A percentile compares a stretch with the other conserved stretches of the same genome.
phyloP scores from a whole-genome alignment of 2,113 vertebrate genomes.

The Chiloscyllium plagiosum region DNA sequence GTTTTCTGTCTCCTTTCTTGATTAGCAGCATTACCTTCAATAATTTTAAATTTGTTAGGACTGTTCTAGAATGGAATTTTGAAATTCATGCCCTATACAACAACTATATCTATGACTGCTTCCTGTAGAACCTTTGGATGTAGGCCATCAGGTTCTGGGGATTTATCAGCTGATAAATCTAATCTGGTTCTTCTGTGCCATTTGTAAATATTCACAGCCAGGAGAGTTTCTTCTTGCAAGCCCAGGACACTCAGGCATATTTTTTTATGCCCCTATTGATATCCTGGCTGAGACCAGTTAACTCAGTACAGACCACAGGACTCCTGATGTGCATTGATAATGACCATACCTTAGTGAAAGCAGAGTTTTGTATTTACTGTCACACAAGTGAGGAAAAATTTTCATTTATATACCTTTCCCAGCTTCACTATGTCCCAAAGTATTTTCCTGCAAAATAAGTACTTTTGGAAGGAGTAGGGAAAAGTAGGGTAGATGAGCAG shows the following conservation, averaged over 20 bases:
- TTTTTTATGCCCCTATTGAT: neutral
- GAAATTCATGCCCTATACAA: neutral
- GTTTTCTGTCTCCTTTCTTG: neutral
- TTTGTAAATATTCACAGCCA: neutral
- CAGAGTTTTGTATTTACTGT: neutral
- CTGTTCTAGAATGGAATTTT: neutral
- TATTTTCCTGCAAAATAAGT: neutral
- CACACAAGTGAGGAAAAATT: neutral
- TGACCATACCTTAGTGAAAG: neutral
- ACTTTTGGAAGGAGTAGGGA: neutral
- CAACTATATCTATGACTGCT: neutral
- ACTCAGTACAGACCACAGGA: neutral
- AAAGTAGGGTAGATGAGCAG: neutral
- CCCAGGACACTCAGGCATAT: neutral
- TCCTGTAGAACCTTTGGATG: neutral
- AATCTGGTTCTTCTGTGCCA: neutral
- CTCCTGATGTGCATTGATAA: neutral
- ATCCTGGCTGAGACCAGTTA: neutral
- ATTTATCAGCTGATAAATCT: neutral
- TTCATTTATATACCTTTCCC: neutral
- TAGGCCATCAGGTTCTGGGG: neutral
- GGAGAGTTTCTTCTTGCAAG: neutral
- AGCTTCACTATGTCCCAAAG: neutral
- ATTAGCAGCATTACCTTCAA: neutral
- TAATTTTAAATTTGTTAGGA: neutral